A percentile compares a stretch with the other conserved stretches of the same genome.
These are phyloP conservation scores for Oplegnathus fasciatus DNA, from an alignment of 2,113 vertebrate genomes.

Conservation along the genomic window DNA sequence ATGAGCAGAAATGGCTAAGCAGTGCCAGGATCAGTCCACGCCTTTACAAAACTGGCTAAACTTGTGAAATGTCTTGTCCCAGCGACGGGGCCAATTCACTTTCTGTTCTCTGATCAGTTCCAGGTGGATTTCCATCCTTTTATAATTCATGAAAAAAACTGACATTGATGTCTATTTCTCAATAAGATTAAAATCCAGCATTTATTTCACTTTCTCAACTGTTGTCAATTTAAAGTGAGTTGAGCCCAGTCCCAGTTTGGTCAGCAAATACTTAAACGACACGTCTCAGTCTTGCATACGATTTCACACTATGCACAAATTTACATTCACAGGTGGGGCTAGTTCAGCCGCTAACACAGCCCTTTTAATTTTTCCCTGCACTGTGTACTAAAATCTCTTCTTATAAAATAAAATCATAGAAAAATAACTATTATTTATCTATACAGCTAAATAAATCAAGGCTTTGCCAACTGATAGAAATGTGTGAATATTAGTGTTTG, in stretches of 20 bases:
- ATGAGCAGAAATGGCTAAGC: background rate
- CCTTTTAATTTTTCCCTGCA: slow-evolving; percentile 51
- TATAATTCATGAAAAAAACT: background rate
- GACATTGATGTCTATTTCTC: background rate
- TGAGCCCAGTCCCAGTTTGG: background rate
- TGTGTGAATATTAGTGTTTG: background rate
- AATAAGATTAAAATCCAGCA: background rate
- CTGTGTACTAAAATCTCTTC: slow-evolving; percentile 19
- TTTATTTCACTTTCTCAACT: slow-evolving; percentile 2
- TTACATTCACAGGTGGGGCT: slow-evolving; percentile 49
- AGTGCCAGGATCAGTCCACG: background rate
- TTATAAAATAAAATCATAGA: slow-evolving; percentile 42
- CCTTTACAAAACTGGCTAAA: background rate
- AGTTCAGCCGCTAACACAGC: slow-evolving; percentile 34
- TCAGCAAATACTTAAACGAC: background rate
- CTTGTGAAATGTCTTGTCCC: background rate
- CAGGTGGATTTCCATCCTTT: background rate
- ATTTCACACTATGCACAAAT: slow-evolving; percentile 16
- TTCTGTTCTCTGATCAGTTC: background rate
- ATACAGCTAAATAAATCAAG: slow-evolving; percentile 19
- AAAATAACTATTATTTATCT: slow-evolving; percentile 55
- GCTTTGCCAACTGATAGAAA: slow-evolving; percentile 25
- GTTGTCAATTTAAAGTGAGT: slow-evolving; percentile 1
- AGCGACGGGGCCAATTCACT: background rate
- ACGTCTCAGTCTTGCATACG: slow-evolving; percentile 22